phyloP scores from a whole-genome alignment of 2,113 vertebrate genomes.

The Hiodon alosoides region DNA sequence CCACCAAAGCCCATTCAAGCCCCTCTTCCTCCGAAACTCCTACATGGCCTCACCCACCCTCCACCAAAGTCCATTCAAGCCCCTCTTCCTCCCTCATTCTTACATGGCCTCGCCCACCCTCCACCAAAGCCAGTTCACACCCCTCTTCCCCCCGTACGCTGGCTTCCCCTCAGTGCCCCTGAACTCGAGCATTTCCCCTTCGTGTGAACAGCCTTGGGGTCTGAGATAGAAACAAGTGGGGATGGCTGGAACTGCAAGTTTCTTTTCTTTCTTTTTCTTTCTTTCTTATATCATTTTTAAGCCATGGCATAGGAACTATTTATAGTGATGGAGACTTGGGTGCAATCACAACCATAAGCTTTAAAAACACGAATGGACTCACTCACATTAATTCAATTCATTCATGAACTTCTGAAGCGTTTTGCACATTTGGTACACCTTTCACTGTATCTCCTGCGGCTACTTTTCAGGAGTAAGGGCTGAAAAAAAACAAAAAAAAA shows the following conservation, averaged over 20 bases:
- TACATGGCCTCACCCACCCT: constrained; percentile 94
- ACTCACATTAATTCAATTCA: no score
- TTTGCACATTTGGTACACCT: constrained; percentile 99
- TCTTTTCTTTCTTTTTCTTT: constrained; percentile 60
- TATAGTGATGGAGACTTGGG: constrained; percentile 92
- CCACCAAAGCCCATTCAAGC: constrained; percentile 92
- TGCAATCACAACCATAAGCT: constrained; percentile 98
- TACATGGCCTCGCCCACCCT: constrained; percentile 94
- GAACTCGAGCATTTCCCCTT: constrained; percentile 92
- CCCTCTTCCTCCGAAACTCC: constrained; percentile 86
- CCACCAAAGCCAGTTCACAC: constrained; percentile 90
- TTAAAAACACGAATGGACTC: constrained; percentile 75
- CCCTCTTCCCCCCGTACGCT: constrained; percentile 88
- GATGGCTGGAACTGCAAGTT: constrained; percentile 63
- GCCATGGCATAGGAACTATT: constrained; percentile 95
- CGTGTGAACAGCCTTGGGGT: constrained; percentile 68
- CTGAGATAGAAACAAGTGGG: constrained; percentile 44
- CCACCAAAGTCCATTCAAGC: constrained; percentile 90
- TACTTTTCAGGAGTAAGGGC: constrained; percentile 82
- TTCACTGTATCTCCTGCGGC: constrained; percentile 94
- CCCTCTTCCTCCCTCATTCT: constrained; percentile 86
- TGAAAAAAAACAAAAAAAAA: constrained; percentile 85
- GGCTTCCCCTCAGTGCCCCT: constrained; percentile 72
- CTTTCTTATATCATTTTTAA: constrained; percentile 36
- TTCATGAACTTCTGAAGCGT: constrained; percentile 94